Evolutionary conservation across 2,113 vertebrate species (phyloP).

Genomic region (Zingel zingel): DNA sequence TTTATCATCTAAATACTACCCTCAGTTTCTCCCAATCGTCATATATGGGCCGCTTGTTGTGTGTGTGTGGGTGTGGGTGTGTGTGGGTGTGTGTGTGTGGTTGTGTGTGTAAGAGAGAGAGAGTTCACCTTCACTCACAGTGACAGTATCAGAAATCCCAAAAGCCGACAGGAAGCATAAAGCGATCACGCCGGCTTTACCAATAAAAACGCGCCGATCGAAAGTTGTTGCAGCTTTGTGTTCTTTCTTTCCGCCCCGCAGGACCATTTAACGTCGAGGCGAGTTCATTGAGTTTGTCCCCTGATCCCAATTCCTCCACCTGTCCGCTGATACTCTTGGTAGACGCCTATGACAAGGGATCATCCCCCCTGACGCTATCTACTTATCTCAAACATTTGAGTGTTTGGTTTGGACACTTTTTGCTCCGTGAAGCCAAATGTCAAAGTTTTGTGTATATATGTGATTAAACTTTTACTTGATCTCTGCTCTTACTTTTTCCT

Average conservation of each 20-base stretch:
- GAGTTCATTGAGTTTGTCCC: conserved; percentile 41
- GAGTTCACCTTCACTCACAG: conserved; percentile 8
- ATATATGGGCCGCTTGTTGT: conserved; percentile 23
- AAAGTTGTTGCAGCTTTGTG: conserved; percentile 37
- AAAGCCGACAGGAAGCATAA: conserved; percentile 32
- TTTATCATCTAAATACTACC: conserved; percentile 48
- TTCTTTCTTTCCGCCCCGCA: not conserved
- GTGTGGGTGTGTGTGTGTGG: not conserved
- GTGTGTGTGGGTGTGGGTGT: not conserved
- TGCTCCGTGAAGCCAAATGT: not conserved
- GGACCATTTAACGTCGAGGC: not conserved
- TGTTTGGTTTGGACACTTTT: not conserved
- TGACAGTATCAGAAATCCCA: conserved; percentile 12
- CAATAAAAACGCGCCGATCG: conserved; percentile 7
- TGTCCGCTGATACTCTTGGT: not conserved
- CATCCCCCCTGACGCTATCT: conserved; percentile 9
- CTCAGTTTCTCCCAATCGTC: conserved; percentile 41
- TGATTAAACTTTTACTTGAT: no score
- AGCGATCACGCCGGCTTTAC: conserved; percentile 38
- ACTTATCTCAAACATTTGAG: not conserved
- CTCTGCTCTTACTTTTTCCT: not conserved
- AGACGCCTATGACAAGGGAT: conserved; percentile 5
- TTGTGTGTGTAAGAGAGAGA: not conserved
- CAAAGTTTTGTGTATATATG: not conserved
- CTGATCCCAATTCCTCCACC: conserved; percentile 38